phyloP scores from a whole-genome alignment of 1,140 invertebrate genomes.

The Drosophila kurseongensis region DNA sequence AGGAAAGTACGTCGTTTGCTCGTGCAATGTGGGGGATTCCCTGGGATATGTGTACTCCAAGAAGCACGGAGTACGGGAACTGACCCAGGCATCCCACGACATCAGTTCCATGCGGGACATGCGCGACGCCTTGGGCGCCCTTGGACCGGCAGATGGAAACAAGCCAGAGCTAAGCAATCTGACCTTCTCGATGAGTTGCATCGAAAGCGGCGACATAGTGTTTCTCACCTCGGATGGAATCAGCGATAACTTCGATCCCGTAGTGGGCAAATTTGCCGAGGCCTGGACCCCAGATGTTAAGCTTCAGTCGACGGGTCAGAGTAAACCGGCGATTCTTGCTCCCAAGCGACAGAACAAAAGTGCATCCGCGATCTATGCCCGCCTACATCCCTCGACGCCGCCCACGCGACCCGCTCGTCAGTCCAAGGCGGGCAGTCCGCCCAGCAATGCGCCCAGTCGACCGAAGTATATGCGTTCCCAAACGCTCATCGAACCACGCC shows the following conservation, averaged over 20 bases:
- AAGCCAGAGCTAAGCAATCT: slow-evolving; percentile 96
- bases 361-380: slow-evolving; percentile 75
- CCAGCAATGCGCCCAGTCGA: slow-evolving; percentile 62
- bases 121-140: slow-evolving; percentile 94
- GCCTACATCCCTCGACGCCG: slow-evolving; percentile 61
- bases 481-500: slow-evolving; percentile 85
- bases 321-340: slow-evolving; percentile 44
- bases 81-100: slow-evolving; percentile 95
- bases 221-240: slow-evolving; percentile 97
- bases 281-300: slow-evolving; percentile 79
- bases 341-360: slow-evolving; percentile 84
- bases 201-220: slow-evolving; percentile 93
- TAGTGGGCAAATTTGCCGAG: slow-evolving; percentile 95
- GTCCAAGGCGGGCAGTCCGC: slow-evolving; percentile 54
- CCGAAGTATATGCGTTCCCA: slow-evolving; percentile 85
- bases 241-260: slow-evolving; percentile 97
- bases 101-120: slow-evolving; percentile 95
- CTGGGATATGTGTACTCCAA: slow-evolving; percentile 95
- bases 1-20: slow-evolving; percentile 91
- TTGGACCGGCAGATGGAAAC: slow-evolving; percentile 94
- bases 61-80: slow-evolving; percentile 90
- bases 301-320: slow-evolving; percentile 44
- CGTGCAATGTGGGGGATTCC: slow-evolving; percentile 96
- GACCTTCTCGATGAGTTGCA: slow-evolving; percentile 94
- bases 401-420: slow-evolving; percentile 66